Conservation (phyloP, 2,113 vertebrate genomes). For the Triplophysa rosa region DNA sequence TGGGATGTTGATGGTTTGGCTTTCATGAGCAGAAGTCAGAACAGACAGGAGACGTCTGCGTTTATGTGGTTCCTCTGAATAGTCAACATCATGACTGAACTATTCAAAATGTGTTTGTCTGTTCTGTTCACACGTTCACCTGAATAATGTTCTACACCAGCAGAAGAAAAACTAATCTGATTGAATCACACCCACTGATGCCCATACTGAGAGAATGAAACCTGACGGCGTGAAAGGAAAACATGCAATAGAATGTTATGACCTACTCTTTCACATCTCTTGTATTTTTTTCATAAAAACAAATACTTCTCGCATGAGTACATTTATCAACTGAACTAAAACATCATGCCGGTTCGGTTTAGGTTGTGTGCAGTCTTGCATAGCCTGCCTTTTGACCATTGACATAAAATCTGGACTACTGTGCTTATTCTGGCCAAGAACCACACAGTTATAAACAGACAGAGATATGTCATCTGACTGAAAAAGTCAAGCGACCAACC, state of each 20-base stretch:
- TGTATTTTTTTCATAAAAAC: not conserved
- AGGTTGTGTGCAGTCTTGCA: not conserved
- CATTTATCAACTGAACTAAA: not conserved
- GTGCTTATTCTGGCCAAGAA: not conserved
- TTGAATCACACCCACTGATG: conserved; percentile 18
- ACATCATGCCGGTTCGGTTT: not conserved
- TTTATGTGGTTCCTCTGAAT: not conserved
- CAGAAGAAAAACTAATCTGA: conserved; percentile 1
- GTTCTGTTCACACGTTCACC: conserved; percentile 5
- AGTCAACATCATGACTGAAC: conserved; percentile 19
- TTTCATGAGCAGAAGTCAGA: not conserved
- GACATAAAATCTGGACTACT: not conserved
- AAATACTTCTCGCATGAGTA: not conserved
- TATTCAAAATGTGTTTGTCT: conserved; percentile 22
- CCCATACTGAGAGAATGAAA: not conserved
- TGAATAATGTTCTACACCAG: conserved; percentile 26
- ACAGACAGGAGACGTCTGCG: not conserved
- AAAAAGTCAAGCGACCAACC: not conserved
- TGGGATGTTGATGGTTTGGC: conserved; percentile 2
- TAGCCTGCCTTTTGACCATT: not conserved
- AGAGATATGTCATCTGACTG: not conserved
- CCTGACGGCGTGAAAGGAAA: not conserved
- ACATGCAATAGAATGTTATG: not conserved
- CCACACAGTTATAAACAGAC: not conserved
- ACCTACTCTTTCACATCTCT: not conserved